phyloP scores from a whole-genome alignment of 2,797 vertebrate genomes.

The Sebastes hubbsi region DNA sequence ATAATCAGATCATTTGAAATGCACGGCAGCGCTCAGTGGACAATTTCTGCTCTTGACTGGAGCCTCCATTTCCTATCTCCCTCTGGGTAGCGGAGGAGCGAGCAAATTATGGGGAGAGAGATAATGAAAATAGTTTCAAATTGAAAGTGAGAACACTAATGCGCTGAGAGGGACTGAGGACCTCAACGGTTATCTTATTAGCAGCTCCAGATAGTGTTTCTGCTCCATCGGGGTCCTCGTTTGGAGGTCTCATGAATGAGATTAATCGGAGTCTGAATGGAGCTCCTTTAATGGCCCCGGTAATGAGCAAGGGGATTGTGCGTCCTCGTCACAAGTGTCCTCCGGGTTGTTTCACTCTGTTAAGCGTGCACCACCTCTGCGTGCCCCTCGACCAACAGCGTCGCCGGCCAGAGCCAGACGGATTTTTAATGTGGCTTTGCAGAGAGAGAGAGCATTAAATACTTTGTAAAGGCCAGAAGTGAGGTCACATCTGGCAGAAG shows the following conservation, averaged over 20 bases:
- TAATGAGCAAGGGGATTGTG: constrained; percentile 77
- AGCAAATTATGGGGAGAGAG: constrained; percentile 81
- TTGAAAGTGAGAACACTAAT: constrained; percentile 85
- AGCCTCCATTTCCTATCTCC: constrained; percentile 78
- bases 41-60: constrained; percentile 79
- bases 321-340: constrained; percentile 67
- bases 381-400: constrained; percentile 41
- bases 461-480: constrained; percentile 40
- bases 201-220: constrained; percentile 79
- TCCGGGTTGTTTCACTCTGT: constrained; percentile 64
- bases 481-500: constrained; percentile 50
- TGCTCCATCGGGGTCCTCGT: constrained; percentile 76
- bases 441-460: constrained; percentile 46
- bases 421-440: constrained; percentile 42
- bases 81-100: constrained; percentile 77
- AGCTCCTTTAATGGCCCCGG: constrained; percentile 73
- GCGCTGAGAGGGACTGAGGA: constrained; percentile 82
- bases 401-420: constrained; percentile 24
- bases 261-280: constrained; percentile 82
- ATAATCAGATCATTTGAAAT: constrained; percentile 81
- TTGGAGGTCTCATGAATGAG: constrained; percentile 77
- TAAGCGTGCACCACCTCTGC: constrained; percentile 47
- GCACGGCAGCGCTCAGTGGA: constrained; percentile 67
- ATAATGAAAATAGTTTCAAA: constrained; percentile 86
- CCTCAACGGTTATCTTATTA: constrained; percentile 86